Base-by-base conservation (phyloP, 2,888 invertebrate genomes). In the Tenodera sinensis region DNA sequence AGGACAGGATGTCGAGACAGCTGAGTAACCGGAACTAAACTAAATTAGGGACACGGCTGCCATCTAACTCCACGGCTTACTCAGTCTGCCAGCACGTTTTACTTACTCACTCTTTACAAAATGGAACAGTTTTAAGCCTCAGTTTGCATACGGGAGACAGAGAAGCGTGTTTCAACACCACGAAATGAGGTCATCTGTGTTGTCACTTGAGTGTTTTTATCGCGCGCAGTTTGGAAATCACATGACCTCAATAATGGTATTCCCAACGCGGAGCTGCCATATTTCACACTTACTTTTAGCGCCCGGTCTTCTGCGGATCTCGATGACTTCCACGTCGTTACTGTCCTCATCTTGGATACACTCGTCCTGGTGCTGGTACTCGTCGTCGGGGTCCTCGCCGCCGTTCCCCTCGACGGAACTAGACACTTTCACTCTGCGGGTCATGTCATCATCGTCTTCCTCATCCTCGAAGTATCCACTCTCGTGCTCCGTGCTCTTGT, bases 401-500 rank as follows among this genome's bases (percentile, higher is more conserved):
- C 91, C 92, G 92, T 90, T 91, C 91, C 9, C 91, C 94, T 47
- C 85, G 42, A 34, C 42, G 85, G 28, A 28, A 27, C 85, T 27
- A 27, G 15, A 27, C 85, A 71, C 54, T 71, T 42, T 88, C 47
- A 89, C 28, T 42, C 81, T 82, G 84, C 89, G 87, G 2, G 89
- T 14, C 81, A 89, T 84, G 20, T 89, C 94, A 90, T 92, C 92
- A 90, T 93, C 94, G 91, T 95, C 95, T 92, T 95, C 95, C 92
- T 95, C 96, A 91, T 96, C 97, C 93, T 97, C 97, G 95, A 96
- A 97, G 93, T 96, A 97, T 91, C 97, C 97, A 93, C 97, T 97
- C 94, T 97, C 97, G 94, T 97, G 96, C 91, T 96, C 96, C 91
- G 95, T 95, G 92, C 95, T 95, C 92, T 96, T 96, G 91, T 95